These are phyloP conservation scores for Sphaeridia pumilis DNA, from an alignment of 2,888 invertebrate genomes.

Conservation along the genomic window DNA sequence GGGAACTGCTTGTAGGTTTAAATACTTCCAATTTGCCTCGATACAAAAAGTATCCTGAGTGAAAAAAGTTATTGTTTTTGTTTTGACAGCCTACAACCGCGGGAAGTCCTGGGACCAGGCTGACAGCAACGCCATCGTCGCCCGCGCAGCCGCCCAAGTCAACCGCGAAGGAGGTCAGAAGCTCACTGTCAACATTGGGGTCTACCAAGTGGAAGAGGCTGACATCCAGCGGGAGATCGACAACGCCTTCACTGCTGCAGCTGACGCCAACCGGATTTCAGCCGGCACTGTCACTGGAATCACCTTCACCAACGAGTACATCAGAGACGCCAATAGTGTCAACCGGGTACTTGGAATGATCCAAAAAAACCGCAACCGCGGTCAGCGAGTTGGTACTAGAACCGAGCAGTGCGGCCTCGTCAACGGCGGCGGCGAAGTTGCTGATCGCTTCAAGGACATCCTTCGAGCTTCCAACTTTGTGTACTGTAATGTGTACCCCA, in stretches of 20 bases:
- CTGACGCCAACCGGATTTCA: slow-evolving; percentile 26
- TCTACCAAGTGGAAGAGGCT: slow-evolving; percentile 21
- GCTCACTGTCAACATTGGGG: slow-evolving; percentile 28
- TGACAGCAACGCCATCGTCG: slow-evolving; percentile 27
- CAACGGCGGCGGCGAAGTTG: slow-evolving; percentile 24
- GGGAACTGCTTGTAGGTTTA: slow-evolving; percentile 26
- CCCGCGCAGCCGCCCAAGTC: slow-evolving; percentile 29
- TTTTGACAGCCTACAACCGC: slow-evolving; percentile 23
- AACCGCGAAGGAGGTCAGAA: slow-evolving; percentile 22
- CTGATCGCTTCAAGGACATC: slow-evolving; percentile 22
- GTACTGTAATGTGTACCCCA: slow-evolving; percentile 34
- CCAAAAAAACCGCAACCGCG: slow-evolving; percentile 20
- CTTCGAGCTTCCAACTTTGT: slow-evolving; percentile 31
- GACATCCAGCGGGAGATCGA: slow-evolving; percentile 27
- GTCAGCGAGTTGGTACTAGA: slow-evolving; percentile 28
- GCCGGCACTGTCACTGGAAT: slow-evolving; percentile 31
- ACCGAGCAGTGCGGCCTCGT: slow-evolving; percentile 4
- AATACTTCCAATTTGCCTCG: too few relatives aligned
- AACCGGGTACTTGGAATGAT: slow-evolving; percentile 28
- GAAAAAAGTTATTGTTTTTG: too few relatives aligned
- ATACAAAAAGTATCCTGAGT: too few relatives aligned
- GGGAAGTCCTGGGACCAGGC: slow-evolving; percentile 29
- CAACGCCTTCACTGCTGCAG: slow-evolving; percentile 30
- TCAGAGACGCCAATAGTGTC: slow-evolving; percentile 9
- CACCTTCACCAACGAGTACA: slow-evolving; percentile 32